A percentile compares a stretch with the other conserved stretches of the same genome.
Evolutionary conservation across 1,140 invertebrate genomes (phyloP).

Genomic region (Lutraria rhynchaena): DNA sequence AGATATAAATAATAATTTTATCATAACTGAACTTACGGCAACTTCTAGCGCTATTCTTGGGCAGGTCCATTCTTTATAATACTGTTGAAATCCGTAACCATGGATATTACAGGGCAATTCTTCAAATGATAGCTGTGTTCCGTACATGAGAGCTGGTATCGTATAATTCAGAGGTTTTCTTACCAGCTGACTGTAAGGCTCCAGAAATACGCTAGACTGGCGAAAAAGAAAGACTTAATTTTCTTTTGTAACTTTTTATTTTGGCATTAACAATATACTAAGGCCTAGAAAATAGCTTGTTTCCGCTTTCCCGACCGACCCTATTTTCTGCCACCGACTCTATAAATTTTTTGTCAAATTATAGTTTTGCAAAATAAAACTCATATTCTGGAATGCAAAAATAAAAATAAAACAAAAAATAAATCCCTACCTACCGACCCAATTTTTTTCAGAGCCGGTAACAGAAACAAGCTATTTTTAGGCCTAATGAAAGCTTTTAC

Average conservation of each 20-base stretch:
- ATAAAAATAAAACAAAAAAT: neutral
- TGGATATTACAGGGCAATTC: conserved; percentile 47
- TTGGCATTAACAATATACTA: neutral
- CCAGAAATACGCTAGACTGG: conserved; percentile 59
- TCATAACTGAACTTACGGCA: conserved; percentile 48
- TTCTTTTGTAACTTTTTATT: too few relatives aligned
- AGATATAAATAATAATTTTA: too few relatives aligned
- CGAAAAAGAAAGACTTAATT: neutral
- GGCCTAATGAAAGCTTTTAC: too few relatives aligned
- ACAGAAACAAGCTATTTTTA: too few relatives aligned
- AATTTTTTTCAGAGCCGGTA: too few relatives aligned
- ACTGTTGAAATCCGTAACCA: conserved; percentile 61
- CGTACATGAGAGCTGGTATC: conserved; percentile 61
- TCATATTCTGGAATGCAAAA: neutral
- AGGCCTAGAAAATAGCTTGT: too few relatives aligned
- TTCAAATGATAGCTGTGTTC: conserved; percentile 60
- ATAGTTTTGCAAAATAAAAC: too few relatives aligned
- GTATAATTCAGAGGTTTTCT: conserved; percentile 28
- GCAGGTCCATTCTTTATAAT: conserved; percentile 62
- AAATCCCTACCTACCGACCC: too few relatives aligned
- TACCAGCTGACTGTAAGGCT: conserved; percentile 52
- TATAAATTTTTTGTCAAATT: too few relatives aligned
- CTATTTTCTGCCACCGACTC: neutral
- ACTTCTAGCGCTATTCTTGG: conserved; percentile 59
- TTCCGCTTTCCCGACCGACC: too few relatives aligned